Evolutionary conservation across 2,797 vertebrate genomes (phyloP).

Genomic region (Phylloscopus collybita): DNA sequence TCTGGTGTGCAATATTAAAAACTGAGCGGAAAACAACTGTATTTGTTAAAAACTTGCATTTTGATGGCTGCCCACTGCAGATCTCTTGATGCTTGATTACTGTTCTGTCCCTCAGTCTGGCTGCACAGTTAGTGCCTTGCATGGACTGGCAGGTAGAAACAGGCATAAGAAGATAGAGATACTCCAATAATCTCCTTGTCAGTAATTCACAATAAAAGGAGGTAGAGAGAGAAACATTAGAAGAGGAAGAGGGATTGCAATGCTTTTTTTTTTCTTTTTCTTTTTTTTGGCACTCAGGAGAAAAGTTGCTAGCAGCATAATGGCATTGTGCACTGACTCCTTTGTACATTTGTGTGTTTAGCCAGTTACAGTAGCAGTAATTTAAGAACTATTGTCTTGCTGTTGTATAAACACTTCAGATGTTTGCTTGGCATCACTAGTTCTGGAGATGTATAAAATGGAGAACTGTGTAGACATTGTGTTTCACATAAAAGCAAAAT

Average conservation of each 20-base stretch:
- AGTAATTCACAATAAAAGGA: neutral
- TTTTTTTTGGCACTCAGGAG: neutral
- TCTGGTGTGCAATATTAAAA: neutral
- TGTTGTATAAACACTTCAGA: slow-evolving; percentile 47
- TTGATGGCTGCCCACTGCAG: neutral
- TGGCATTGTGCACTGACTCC: neutral
- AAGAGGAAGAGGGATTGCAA: neutral
- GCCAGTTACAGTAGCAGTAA: slow-evolving; percentile 45
- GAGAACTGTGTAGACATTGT: slow-evolving; percentile 34
- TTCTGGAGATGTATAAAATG: slow-evolving; percentile 27
- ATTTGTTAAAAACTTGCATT: neutral
- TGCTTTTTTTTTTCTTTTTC: neutral
- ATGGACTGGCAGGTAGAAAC: neutral
- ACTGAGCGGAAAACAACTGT: neutral
- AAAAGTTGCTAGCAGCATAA: slow-evolving; percentile 7
- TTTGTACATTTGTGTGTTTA: slow-evolving; percentile 7
- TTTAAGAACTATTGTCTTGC: slow-evolving; percentile 48
- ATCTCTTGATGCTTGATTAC: neutral
- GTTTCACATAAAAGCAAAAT: slow-evolving; percentile 54
- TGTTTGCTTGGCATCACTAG: slow-evolving; percentile 5
- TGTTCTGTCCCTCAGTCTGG: neutral
- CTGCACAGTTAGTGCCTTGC: neutral
- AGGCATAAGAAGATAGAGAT: neutral
- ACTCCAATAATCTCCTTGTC: neutral
- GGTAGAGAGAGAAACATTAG: neutral